Evolutionary conservation across 2,113 vertebrate species (phyloP), one percentile per base, ranked within the genome.

Genomic region (Neodon shergylaensis): DNA sequence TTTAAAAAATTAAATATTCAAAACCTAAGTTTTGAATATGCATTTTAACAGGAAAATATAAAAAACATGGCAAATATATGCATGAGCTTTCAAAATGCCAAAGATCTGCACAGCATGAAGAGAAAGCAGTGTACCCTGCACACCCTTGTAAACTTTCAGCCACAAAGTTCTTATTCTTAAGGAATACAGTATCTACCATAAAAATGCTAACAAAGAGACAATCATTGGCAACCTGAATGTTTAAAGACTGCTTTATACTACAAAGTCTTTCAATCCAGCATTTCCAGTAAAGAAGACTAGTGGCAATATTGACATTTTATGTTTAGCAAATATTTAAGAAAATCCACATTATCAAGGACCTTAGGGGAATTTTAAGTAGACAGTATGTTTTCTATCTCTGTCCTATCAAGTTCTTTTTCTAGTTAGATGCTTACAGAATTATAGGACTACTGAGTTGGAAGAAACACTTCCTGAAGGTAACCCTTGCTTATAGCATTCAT

Each of bases 351-450:
- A 96, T 16, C 5, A 92, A 92, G 68, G 24, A 84, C 4, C 21
- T 70, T 74, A 31, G 58, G 12, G 78, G 79, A 94, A 13, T 54
- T 87, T 39, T 72, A 52, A 72, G 22, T 87, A 72, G 47, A 79
- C 72, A 65, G 14, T 92, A 90, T 16, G 17, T 94, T 96, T 90
- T 83, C 86, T 44, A 84, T 76, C 91, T 96, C 22, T 93, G 14
- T 24, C 54, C 54, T 83, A 81, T 6, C 6, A 63, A 83, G 79
- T 42, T 84, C n/a, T 63, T 84, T 63, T 39, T 19, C 39, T 84
- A 63, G 14, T 31, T 2, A 96, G 83, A 82, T 77, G 79, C 52
- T 76, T 81, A 77, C 7, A 39, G 10, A 76, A 74, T 2, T 33
- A 4, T 9, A n/a, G 31, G 47, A 54, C 33, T 54, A n/a, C 4